Conservation (phyloP, 2,797 vertebrate species). For the Steatocranus sp. region DNA sequence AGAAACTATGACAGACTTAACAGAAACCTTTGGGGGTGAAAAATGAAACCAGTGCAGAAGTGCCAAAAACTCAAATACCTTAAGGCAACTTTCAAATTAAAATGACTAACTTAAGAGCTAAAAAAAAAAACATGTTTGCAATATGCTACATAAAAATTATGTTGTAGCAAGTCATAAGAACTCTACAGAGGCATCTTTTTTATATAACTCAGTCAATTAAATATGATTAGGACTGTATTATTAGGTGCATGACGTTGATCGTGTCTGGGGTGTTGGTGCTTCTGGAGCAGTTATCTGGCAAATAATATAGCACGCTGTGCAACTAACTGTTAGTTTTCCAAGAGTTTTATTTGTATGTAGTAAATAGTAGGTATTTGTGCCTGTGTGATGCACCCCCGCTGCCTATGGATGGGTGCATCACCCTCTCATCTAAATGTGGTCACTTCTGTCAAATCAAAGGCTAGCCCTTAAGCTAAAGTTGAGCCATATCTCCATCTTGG, state of each 20-base stretch:
- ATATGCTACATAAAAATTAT: background rate
- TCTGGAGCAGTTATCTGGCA: background rate
- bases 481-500: background rate
- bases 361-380: background rate
- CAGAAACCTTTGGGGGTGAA: background rate
- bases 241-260: background rate
- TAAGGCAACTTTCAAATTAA: background rate
- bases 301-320: background rate
- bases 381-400: background rate
- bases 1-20: background rate
- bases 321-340: background rate
- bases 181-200: background rate
- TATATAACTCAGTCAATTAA: background rate
- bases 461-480: background rate
- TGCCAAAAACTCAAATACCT: background rate
- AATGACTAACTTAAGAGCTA: background rate
- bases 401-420: background rate
- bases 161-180: background rate
- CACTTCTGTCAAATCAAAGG: background rate
- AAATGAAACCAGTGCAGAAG: background rate
- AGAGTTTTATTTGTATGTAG: background rate
- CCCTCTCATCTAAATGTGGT: background rate
- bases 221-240: background rate
- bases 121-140: fast-evolving
- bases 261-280: background rate